Conservation (phyloP, 1,140 invertebrate genomes). For the Battus philenor region DNA sequence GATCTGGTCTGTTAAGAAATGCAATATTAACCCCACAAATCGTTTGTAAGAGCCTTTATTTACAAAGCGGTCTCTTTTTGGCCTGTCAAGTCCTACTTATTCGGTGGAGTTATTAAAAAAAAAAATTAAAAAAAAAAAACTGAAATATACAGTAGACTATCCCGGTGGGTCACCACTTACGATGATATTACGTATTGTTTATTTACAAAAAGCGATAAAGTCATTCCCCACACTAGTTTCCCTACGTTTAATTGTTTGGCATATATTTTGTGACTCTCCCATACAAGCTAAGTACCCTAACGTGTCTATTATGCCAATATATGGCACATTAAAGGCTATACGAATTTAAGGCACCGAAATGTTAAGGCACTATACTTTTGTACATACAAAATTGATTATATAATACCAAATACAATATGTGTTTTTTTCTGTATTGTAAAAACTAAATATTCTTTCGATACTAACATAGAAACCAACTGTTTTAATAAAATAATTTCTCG, state of each 20-base stretch:
- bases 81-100: slow-evolving; percentile 54
- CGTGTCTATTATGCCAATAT: slow-evolving; percentile 32
- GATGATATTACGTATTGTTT: slow-evolving; percentile 39
- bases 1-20: not conserved
- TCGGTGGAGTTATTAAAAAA: slow-evolving; percentile 47
- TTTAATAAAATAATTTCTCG: slow-evolving; percentile 14
- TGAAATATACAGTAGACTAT: slow-evolving; percentile 42
- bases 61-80: slow-evolving; percentile 67
- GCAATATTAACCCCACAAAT: slow-evolving; percentile 15
- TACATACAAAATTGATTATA: slow-evolving; percentile 24
- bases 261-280: slow-evolving; percentile 69
- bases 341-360: slow-evolving; percentile 46
- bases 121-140: slow-evolving; percentile 15
- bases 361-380: slow-evolving; percentile 57
- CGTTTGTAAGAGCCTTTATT: slow-evolving; percentile 32
- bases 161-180: slow-evolving; percentile 51
- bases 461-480: too few relatives aligned
- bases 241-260: slow-evolving; percentile 54
- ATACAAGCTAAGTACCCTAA: slow-evolving; percentile 51
- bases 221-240: slow-evolving; percentile 22
- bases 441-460: too few relatives aligned
- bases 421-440: too few relatives aligned
- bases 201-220: slow-evolving; percentile 2
- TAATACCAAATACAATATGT: slow-evolving; percentile 22
- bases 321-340: slow-evolving; percentile 42